These are phyloP conservation scores for Micrastur ruficollis DNA, from an alignment of 2,797 vertebrate species.

Conservation along the genomic window DNA sequence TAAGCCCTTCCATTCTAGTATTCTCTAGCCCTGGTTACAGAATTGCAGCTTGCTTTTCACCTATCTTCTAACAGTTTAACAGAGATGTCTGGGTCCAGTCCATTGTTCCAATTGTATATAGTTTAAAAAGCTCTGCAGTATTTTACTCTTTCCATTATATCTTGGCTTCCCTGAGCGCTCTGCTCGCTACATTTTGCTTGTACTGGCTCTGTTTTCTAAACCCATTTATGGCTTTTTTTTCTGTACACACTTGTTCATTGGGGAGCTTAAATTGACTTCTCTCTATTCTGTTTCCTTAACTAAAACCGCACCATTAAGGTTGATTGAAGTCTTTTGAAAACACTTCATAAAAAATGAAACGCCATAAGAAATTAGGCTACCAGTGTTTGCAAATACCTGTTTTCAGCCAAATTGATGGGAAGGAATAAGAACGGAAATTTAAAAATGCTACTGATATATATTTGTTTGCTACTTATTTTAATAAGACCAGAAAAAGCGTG, in stretches of 20 bases:
- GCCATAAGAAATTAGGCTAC: slow-evolving; percentile 73
- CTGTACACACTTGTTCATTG: slow-evolving; percentile 73
- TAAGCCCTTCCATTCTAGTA: slow-evolving; percentile 69
- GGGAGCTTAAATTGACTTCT: slow-evolving; percentile 82
- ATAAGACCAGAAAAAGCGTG: not conserved
- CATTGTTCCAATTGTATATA: slow-evolving; percentile 79
- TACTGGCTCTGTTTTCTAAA: slow-evolving; percentile 75
- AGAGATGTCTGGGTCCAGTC: slow-evolving; percentile 73
- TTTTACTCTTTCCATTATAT: slow-evolving; percentile 78
- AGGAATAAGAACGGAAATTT: slow-evolving; percentile 78
- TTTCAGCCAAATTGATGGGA: slow-evolving; percentile 78
- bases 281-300: slow-evolving; percentile 81
- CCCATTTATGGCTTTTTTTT: slow-evolving; percentile 74
- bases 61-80: slow-evolving; percentile 73
- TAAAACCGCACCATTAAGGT: slow-evolving; percentile 79
- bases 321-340: slow-evolving; percentile 82
- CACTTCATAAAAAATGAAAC: slow-evolving; percentile 79
- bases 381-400: slow-evolving; percentile 81
- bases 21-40: slow-evolving; percentile 64
- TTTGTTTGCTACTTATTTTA: slow-evolving; percentile 54
- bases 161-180: slow-evolving; percentile 75
- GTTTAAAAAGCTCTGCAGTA: slow-evolving; percentile 79
- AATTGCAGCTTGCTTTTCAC: slow-evolving; percentile 77
- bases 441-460: slow-evolving; percentile 68
- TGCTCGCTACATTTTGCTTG: slow-evolving; percentile 68